phyloP scores from a whole-genome alignment of 2,888 invertebrate species.

The Nomada hirtipes region DNA sequence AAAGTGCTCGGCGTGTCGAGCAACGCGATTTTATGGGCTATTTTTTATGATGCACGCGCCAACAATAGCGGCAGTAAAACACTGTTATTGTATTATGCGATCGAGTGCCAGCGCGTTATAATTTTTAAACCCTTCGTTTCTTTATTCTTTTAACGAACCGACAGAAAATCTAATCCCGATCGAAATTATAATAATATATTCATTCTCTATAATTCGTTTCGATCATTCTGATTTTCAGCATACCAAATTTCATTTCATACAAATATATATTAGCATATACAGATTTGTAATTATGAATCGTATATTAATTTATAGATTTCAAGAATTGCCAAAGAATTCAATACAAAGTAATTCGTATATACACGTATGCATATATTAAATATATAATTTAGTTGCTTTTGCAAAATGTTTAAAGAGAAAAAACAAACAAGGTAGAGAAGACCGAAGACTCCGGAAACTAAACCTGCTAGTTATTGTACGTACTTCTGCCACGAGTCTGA shows the following conservation, averaged over 20 bases:
- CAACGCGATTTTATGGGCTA: slow-evolving; percentile 6
- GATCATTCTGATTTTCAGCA: no score
- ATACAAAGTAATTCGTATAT: no score
- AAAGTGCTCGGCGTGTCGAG: background rate
- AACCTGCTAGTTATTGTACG: background rate
- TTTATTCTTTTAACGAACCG: background rate
- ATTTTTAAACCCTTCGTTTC: slow-evolving; percentile 39
- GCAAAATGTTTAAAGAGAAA: no score
- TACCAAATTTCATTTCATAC: no score
- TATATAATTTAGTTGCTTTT: no score
- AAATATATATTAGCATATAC: no score
- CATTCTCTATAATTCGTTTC: no score
- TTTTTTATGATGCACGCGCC: slow-evolving; percentile 19
- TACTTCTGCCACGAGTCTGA: background rate
- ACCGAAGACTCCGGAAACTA: slow-evolving; percentile 3
- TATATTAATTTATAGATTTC: no score
- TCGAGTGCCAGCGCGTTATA: slow-evolving; percentile 50
- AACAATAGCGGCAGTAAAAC: slow-evolving; percentile 64
- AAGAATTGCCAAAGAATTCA: no score
- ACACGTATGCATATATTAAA: no score
- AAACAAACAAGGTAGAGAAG: background rate
- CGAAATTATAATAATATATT: background rate
- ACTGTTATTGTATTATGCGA: slow-evolving; percentile 60
- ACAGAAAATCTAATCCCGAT: background rate
- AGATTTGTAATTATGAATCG: no score